Evolutionary conservation across 2,113 vertebrate species (phyloP).

Genomic region (Sialia sialis): DNA sequence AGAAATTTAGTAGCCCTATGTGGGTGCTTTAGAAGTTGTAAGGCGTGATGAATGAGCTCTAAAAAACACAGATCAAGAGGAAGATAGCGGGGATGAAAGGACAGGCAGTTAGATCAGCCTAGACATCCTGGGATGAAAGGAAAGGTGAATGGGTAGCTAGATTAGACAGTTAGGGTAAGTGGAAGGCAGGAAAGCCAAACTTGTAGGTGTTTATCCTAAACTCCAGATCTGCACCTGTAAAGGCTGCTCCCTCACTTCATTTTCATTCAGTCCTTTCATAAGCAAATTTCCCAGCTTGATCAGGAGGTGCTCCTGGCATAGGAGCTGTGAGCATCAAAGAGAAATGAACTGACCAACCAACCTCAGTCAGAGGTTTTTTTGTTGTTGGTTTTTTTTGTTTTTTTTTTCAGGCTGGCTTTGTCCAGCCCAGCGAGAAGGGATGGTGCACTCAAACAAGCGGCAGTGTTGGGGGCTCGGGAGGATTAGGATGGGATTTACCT

Average conservation of each 20-base stretch:
- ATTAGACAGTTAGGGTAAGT: slow-evolving; percentile 32
- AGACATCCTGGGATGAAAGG: slow-evolving; percentile 66
- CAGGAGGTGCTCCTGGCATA: neutral
- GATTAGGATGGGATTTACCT: neutral
- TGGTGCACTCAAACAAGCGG: neutral
- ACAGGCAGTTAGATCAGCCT: slow-evolving; percentile 54
- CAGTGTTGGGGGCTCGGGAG: rapidly evolving
- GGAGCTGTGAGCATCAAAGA: neutral
- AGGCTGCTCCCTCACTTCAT: neutral
- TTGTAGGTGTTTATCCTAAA: slow-evolving; percentile 53
- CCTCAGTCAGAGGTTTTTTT: neutral
- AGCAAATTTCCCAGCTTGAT: neutral
- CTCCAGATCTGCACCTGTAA: slow-evolving; percentile 36
- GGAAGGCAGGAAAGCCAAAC: slow-evolving; percentile 60
- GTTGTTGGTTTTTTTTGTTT: too few relatives aligned
- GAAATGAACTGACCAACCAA: neutral
- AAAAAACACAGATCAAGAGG: slow-evolving; percentile 51
- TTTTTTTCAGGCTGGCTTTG: neutral
- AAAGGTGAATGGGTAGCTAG: slow-evolving; percentile 47
- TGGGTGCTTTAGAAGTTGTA: slow-evolving; percentile 51
- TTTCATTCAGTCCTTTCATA: slow-evolving; percentile 22
- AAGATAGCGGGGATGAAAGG: slow-evolving; percentile 59
- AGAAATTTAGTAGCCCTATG: slow-evolving; percentile 26
- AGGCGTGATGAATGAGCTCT: slow-evolving; percentile 60
- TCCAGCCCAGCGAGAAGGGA: neutral